Percentiles rank a stretch among this genome's conserved stretches.
phyloP scores from a whole-genome alignment of 2,113 vertebrate genomes.

The Hippocampus mohnikei region DNA sequence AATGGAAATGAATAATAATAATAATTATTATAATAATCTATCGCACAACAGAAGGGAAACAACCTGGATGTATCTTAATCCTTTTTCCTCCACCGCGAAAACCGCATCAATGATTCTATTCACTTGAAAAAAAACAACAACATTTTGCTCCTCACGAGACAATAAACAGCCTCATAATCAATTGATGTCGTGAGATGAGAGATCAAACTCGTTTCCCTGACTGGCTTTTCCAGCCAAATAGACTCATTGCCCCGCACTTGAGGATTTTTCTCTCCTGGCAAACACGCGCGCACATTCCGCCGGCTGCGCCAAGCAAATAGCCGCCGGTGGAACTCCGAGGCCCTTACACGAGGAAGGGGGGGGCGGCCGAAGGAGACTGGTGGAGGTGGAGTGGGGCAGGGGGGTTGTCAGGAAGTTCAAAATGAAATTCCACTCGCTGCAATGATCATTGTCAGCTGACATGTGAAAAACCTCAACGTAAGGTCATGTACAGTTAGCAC shows the following conservation, averaged over 20 bases:
- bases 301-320: slow-evolving; percentile 53
- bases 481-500: neutral
- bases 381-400: neutral
- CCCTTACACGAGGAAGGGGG: neutral
- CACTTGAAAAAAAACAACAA: too few species aligned
- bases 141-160: too few species aligned
- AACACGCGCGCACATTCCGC: slow-evolving; percentile 42
- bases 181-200: too few species aligned
- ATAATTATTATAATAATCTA: too few species aligned
- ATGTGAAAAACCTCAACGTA: neutral
- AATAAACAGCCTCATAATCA: too few species aligned
- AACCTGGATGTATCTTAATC: too few species aligned
- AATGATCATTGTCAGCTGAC: slow-evolving; percentile 22
- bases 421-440: slow-evolving; percentile 17
- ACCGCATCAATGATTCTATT: too few species aligned
- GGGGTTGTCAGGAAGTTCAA: slow-evolving; percentile 28
- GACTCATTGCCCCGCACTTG: slow-evolving; percentile 53
- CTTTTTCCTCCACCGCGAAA: too few species aligned
- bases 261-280: slow-evolving; percentile 40
- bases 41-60: too few species aligned
- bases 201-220: neutral
- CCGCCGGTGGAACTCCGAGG: slow-evolving; percentile 36
- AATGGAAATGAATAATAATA: too few species aligned
- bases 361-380: neutral
- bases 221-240: slow-evolving; percentile 41